phyloP scores from a whole-genome alignment of 30 jellyfish, hydroid and myxozoan species.

The Hydractinia symbiolongicarpus region DNA sequence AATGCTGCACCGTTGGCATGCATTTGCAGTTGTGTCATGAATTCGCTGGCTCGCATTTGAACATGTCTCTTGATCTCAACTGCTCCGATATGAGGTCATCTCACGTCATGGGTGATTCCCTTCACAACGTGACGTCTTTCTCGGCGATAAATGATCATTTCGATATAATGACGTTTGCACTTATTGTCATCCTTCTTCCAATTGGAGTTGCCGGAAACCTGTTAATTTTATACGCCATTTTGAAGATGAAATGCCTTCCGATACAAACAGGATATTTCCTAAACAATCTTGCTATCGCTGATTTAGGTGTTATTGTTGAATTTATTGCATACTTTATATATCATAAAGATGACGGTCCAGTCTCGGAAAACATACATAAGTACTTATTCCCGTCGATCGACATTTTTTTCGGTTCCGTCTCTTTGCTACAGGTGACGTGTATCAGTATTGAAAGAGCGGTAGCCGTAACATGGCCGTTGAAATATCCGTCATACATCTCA shows the following conservation, averaged over 20 bases:
- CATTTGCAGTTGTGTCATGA: too few relatives aligned
- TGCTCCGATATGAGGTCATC: too few relatives aligned
- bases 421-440: conserved; percentile 23
- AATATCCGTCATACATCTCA: conserved; percentile 28
- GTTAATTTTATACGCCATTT: conserved; percentile 7
- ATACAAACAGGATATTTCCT: conserved; percentile 29
- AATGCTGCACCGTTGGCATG: too few relatives aligned
- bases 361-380: conserved; percentile 21
- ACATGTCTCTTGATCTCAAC: too few relatives aligned
- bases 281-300: conserved; percentile 23
- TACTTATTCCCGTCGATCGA: conserved; percentile 26
- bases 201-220: conserved; percentile 27
- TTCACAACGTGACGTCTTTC: neutral
- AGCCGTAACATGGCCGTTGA: conserved; percentile 43
- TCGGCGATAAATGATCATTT: neutral
- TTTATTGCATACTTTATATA: conserved; percentile 9
- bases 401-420: conserved; percentile 20
- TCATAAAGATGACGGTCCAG: neutral
- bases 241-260: conserved; percentile 17
- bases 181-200: conserved; percentile 18
- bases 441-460: conserved; percentile 39
- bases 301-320: conserved; percentile 27
- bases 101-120: too few relatives aligned
- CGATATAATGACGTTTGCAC: conserved; percentile 11
- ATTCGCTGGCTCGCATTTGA: too few relatives aligned